Evolutionary conservation across 2,888 invertebrate genomes (phyloP).

Genomic region (Dorcus parallelipipedus): DNA sequence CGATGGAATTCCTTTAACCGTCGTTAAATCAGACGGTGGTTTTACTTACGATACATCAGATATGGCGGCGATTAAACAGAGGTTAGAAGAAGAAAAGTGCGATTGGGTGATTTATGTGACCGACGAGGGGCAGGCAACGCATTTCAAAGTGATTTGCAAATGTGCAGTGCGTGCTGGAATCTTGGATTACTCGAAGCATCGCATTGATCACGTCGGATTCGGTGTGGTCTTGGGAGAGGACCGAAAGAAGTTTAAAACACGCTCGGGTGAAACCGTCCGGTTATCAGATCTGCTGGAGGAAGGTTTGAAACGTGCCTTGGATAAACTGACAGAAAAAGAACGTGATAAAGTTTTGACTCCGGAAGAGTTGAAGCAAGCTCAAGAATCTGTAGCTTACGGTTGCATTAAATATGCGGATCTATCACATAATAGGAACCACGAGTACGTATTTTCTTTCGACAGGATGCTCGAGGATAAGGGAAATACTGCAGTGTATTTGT

Average conservation of each 20-base stretch:
- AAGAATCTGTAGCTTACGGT: conserved; percentile 92
- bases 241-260: conserved; percentile 97
- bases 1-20: conserved; percentile 81
- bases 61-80: conserved; percentile 85
- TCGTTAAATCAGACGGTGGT: conserved; percentile 96
- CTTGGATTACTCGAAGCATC: conserved; percentile 56
- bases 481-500: conserved; percentile 95
- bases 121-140: conserved; percentile 84
- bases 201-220: conserved; percentile 90
- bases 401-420: conserved; percentile 99
- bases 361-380: conserved; percentile 78
- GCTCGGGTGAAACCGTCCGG: conserved; percentile 90
- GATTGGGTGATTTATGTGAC: conserved; percentile 92
- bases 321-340: conserved; percentile 83
- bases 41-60: conserved; percentile 98
- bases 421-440: conserved; percentile 86
- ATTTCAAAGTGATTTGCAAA: conserved; percentile 72
- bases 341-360: conserved; percentile 77
- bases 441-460: conserved; percentile 97
- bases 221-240: conserved; percentile 98
- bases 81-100: conserved; percentile 78
- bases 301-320: conserved; percentile 76
- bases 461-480: conserved; percentile 99
- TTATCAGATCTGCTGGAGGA: conserved; percentile 87
- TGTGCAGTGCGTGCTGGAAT: conserved; percentile 79